A percentile compares a stretch with the other conserved stretches of the same genome.
phyloP scores from a whole-genome alignment of 2,888 invertebrate species.

The Caenorhabditis sp. region DNA sequence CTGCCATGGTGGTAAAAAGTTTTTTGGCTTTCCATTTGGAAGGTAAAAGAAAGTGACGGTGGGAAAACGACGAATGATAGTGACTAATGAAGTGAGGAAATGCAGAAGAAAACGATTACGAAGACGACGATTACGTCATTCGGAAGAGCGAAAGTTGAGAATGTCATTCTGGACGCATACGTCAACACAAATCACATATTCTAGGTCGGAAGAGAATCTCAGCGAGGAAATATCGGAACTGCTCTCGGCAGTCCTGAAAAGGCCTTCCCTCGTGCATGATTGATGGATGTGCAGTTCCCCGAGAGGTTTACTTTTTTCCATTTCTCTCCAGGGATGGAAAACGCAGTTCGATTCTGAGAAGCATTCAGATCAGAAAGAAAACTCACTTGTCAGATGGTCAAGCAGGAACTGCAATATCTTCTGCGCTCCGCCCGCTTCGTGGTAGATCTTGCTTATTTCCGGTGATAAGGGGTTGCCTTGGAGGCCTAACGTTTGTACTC shows the following conservation, averaged over 20 bases:
- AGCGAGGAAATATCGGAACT: not conserved
- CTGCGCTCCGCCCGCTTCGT: conserved; percentile 92
- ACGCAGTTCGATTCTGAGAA: conserved; percentile 37
- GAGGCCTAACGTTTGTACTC: conserved; percentile 90
- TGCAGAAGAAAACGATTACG: conserved; percentile 11
- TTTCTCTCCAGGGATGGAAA: conserved; percentile 28
- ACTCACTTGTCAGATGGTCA: conserved; percentile 93
- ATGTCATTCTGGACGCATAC: not conserved
- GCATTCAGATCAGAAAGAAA: conserved; percentile 20
- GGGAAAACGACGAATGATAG: conserved; percentile 25
- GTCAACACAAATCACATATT: conserved; percentile 2
- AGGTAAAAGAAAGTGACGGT: conserved; percentile 30
- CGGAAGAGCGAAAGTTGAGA: not conserved
- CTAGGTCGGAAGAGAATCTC: not conserved
- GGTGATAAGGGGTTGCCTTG: conserved; percentile 92
- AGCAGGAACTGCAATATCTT: conserved; percentile 94
- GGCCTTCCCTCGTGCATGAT: not conserved
- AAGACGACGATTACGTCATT: conserved; percentile 21
- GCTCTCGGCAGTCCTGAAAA: not conserved
- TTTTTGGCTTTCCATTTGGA: conserved; percentile 16
- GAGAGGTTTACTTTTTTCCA: not conserved
- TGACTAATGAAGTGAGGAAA: conserved; percentile 37
- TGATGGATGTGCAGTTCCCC: not conserved
- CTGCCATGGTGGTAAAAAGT: conserved; percentile 12
- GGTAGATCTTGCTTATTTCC: conserved; percentile 92